phyloP scores from a whole-genome alignment of 1,140 invertebrate genomes.

The Adoxophyes honmai region DNA sequence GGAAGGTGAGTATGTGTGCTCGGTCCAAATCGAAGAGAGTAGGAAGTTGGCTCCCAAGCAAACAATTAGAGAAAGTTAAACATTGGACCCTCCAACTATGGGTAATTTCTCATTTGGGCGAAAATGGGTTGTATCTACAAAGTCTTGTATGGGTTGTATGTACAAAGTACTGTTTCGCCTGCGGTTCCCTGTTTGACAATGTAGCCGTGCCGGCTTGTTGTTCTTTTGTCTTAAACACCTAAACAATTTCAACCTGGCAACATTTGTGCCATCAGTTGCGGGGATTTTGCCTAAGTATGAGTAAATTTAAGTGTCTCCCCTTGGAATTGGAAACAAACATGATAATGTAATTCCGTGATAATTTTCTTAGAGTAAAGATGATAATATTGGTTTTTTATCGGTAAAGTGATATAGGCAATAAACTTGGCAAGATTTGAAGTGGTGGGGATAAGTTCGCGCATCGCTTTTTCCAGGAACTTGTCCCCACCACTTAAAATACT shows the following conservation, averaged over 20 bases:
- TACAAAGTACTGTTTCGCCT: not conserved
- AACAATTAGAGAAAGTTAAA: constrained; percentile 18
- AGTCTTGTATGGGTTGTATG: not conserved
- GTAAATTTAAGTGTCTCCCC: too few relatives aligned
- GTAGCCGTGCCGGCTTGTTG: not conserved
- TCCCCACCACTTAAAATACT: too few relatives aligned
- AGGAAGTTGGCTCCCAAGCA: constrained; percentile 4
- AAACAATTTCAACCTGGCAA: too few relatives aligned
- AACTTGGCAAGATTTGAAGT: too few relatives aligned
- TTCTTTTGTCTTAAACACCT: not conserved
- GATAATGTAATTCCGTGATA: constrained; percentile 7
- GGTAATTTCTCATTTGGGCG: constrained; percentile 11
- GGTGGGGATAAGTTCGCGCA: too few relatives aligned
- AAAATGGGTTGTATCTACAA: not conserved
- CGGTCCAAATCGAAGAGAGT: not conserved
- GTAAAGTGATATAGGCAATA: too few relatives aligned
- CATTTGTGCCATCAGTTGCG: too few relatives aligned
- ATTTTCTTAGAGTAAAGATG: too few relatives aligned
- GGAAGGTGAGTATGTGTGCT: not conserved
- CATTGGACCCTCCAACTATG: constrained; percentile 10
- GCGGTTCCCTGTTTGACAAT: not conserved
- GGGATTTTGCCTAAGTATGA: too few relatives aligned
- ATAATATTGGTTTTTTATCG: too few relatives aligned
- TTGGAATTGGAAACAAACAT: not conserved
- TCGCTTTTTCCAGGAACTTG: too few relatives aligned